A percentile compares a stretch with the other conserved stretches of the same genome.
phyloP scores from a whole-genome alignment of 2,113 vertebrate genomes.

The Geococcyx californianus region DNA sequence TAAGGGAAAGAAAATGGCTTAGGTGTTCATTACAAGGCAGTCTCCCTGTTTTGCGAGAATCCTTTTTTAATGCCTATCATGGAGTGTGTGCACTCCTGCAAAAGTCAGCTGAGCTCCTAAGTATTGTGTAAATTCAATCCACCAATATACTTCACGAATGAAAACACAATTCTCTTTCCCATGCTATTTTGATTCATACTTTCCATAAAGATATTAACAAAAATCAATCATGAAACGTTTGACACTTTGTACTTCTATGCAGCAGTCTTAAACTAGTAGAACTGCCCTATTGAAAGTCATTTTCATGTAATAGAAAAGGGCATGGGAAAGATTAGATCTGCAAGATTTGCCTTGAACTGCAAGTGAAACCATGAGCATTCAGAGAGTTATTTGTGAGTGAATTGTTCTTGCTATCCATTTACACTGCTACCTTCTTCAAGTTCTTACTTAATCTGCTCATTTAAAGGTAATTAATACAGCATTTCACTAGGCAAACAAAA shows the following conservation, averaged over 20 bases:
- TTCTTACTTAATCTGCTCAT: background rate
- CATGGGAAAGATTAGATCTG: constrained; percentile 42
- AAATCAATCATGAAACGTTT: background rate
- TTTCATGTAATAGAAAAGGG: background rate
- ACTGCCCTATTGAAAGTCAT: background rate
- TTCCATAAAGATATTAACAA: constrained; percentile 42
- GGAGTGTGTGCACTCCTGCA: background rate
- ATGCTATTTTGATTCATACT: constrained; percentile 41
- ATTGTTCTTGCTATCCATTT: background rate
- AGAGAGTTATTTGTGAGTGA: background rate
- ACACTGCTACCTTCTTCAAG: background rate
- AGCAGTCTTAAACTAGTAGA: constrained; percentile 1
- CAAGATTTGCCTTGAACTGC: background rate
- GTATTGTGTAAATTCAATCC: background rate
- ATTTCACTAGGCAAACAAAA: background rate
- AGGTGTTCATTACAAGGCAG: background rate
- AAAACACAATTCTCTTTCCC: constrained; percentile 20
- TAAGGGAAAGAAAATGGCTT: background rate
- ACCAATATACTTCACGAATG: background rate
- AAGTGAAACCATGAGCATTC: background rate
- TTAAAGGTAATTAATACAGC: background rate
- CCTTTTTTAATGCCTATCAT: background rate
- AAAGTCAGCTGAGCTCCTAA: background rate
- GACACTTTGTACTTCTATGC: background rate
- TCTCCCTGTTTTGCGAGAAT: background rate